A percentile compares a stretch with the other conserved stretches of the same genome.
Evolutionary conservation across 2,797 vertebrate genomes (phyloP).

Genomic region (Brachymystax lenok): DNA sequence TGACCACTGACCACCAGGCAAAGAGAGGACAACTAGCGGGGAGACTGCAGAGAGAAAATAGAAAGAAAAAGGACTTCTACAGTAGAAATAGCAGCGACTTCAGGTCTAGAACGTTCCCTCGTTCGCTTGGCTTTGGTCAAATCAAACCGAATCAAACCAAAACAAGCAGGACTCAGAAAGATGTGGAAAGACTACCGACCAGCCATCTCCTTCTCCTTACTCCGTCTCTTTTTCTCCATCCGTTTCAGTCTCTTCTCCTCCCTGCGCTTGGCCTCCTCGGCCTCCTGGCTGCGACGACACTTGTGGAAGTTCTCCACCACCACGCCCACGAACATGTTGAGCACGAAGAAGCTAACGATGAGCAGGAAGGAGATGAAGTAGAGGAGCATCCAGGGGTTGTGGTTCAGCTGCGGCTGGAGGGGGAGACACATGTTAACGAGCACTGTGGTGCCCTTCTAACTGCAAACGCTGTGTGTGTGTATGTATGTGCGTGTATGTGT

Average conservation of each 20-base stretch:
- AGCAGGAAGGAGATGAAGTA: conserved; percentile 99
- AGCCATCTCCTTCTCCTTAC: conserved; percentile 99
- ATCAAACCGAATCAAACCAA: conserved; percentile 70
- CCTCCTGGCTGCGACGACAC: conserved; percentile 96
- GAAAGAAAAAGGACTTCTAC: conserved; percentile 39
- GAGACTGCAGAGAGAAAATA: conserved; percentile 11
- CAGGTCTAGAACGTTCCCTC: conserved; percentile 48
- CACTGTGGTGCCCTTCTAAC: too few species aligned
- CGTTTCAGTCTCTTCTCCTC: conserved; percentile 94
- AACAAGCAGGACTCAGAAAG: conserved; percentile 99
- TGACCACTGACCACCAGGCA: conserved; percentile 31
- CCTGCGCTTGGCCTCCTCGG: conserved; percentile 91
- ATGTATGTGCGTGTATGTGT: too few species aligned
- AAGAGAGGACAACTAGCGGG: conserved; percentile 20
- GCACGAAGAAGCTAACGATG: conserved; percentile 98
- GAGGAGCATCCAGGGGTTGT: conserved; percentile 99
- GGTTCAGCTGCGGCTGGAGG: conserved; percentile 89
- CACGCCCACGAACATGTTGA: conserved; percentile 99
- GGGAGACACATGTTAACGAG: neutral
- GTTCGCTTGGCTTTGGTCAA: conserved; percentile 52
- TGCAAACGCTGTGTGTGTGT: too few species aligned
- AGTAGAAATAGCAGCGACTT: conserved; percentile 49
- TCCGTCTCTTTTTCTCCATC: conserved; percentile 99
- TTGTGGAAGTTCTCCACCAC: conserved; percentile 99
- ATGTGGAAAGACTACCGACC: conserved; percentile 99